Evolutionary conservation across 1,140 invertebrate species (phyloP).

Genomic region (Anastrepha ludens): DNA sequence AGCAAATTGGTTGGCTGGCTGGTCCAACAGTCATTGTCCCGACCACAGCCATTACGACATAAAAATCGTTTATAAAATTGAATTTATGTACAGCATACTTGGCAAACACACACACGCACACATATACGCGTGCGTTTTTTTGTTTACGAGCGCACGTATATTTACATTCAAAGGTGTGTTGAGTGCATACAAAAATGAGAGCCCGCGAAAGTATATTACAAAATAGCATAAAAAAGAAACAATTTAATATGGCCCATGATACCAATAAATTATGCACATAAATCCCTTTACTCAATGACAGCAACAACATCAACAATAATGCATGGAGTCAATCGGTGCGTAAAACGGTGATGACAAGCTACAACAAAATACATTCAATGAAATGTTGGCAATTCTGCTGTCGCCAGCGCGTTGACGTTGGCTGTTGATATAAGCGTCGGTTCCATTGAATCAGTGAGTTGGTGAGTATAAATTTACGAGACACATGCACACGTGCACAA

Average conservation of each 20-base stretch:
- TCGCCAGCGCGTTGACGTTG: not conserved
- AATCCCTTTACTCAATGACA: conserved; percentile 48
- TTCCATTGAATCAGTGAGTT: not conserved
- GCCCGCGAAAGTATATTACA: not conserved
- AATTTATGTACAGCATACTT: conserved; percentile 23
- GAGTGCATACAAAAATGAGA: not conserved
- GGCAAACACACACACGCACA: not conserved
- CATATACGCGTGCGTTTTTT: not conserved
- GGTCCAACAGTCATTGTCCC: not conserved
- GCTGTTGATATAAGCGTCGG: not conserved
- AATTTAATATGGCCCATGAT: conserved; percentile 47
- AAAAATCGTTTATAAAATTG: conserved; percentile 50
- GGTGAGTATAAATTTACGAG: not conserved
- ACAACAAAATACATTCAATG: not conserved
- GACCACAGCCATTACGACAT: conserved; percentile 20
- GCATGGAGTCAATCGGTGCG: not conserved
- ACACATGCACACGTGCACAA: not conserved
- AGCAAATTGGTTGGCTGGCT: not conserved
- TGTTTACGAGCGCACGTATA: too few relatives aligned
- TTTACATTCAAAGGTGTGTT: conserved; percentile 17
- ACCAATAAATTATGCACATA: conserved; percentile 49
- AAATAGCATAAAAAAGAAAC: not conserved
- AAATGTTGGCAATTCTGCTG: not conserved
- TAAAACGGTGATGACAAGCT: conserved; percentile 30
- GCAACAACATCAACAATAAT: not conserved